Base-by-base conservation (phyloP, 2,113 vertebrate genomes). In the Heterocephalus glaber region DNA sequence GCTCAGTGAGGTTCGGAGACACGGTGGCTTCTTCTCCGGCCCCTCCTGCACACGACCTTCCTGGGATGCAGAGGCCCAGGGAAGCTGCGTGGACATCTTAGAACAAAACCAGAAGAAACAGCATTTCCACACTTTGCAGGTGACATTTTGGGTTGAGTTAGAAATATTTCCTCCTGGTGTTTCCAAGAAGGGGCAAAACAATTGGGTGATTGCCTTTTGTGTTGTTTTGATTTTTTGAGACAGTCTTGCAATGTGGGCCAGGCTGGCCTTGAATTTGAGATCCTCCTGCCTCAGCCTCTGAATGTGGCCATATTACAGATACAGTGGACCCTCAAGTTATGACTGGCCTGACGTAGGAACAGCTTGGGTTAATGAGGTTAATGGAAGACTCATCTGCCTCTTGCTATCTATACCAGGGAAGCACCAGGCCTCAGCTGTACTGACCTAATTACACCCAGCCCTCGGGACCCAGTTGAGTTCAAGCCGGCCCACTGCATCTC, bases 171-270 rank as follows among this genome's bases (percentile, higher is more conserved):
- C 44, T 97, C 83, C 10, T 66, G 90, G 66, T 44, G 41, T 76
- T 80, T 56, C 84, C 49, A 86, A 68, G 83, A 85, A 95, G 94
- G 84, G 86, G 89, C 92, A 85, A 96, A 97, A 95, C 52, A 93
- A 93, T 74, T 61, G 28, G 3, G 7, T 60, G 92, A 58, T 63
- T 95, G 95, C 86, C 72, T 7, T 74, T 74, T 20, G 38, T 74
- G 41, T n/a, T 58, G 30, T 41, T 66, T 52, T 24, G 47, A 49
- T 63, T 66, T 81, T 68, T n/a, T n/a, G 72, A 74, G 41, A 44
- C 72, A 44, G 72, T 74, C 41, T 72, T 72, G 38, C 35, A 8
- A 7, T 20, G 35, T 70, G 38, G 66, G 66, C 63, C 12, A 16
- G 63, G 30, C 2, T 70, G 66, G 66, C 66, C 66, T 70, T 20